Conservation (phyloP, 2,888 invertebrate genomes). For the Ormia ochracea region DNA sequence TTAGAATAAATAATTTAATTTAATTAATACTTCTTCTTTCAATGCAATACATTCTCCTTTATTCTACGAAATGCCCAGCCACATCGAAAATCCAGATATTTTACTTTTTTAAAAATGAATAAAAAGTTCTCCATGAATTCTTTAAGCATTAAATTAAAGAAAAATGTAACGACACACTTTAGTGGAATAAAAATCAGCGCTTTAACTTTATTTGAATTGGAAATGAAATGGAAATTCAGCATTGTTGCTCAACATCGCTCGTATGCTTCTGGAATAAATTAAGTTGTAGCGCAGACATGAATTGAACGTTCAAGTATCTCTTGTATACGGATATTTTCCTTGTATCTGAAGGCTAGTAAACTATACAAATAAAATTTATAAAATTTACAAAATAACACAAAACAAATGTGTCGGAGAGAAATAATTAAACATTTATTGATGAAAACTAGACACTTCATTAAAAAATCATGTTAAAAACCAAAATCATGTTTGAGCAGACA, state of each 20-base stretch:
- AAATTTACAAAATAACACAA: conserved; percentile 14
- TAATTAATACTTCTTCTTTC: no score
- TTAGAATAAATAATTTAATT: no score
- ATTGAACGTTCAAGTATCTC: conserved; percentile 34
- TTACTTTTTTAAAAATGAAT: no score
- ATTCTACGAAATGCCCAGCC: no score
- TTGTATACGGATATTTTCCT: not conserved
- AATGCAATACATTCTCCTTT: no score
- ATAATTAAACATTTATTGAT: conserved; percentile 4
- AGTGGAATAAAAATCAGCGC: not conserved
- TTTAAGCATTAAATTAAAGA: conserved; percentile 44
- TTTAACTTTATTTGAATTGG: conserved; percentile 35
- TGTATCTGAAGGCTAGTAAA: not conserved
- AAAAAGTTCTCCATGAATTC: no score
- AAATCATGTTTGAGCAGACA: conserved; percentile 31
- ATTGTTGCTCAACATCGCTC: not conserved
- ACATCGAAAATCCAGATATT: no score
- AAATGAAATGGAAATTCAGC: conserved; percentile 15
- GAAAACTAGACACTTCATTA: conserved; percentile 36
- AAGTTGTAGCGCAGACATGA: conserved; percentile 34
- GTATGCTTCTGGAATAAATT: conserved; percentile 7
- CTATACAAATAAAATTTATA: not conserved
- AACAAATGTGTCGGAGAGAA: not conserved
- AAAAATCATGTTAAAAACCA: conserved; percentile 43
- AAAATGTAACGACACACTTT: not conserved